phyloP scores from a whole-genome alignment of 2,888 invertebrate species.

The Harpalus rubripes region DNA sequence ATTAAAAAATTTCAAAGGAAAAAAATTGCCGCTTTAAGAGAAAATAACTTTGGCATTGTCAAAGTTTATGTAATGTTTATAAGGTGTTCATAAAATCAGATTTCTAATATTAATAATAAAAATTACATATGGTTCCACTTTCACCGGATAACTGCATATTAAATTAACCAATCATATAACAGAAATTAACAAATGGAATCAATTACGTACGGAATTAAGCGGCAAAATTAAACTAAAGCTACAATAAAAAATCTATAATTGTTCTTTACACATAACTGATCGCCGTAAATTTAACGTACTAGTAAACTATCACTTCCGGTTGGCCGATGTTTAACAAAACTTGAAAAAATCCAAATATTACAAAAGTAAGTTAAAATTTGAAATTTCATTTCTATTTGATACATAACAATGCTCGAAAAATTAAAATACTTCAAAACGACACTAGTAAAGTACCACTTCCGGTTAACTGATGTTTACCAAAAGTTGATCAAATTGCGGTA shows the following conservation, averaged over 20 bases:
- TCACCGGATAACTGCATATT: not conserved
- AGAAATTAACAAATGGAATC: too few species aligned
- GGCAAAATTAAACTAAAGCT: too few species aligned
- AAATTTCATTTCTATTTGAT: not conserved
- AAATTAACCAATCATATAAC: not conserved
- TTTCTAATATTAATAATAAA: not conserved
- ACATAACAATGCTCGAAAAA: not conserved
- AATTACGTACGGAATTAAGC: too few species aligned
- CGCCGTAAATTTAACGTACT: too few species aligned
- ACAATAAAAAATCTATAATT: too few species aligned
- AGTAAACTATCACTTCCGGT: too few species aligned
- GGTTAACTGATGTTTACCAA: not conserved
- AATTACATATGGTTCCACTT: not conserved
- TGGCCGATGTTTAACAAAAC: too few species aligned
- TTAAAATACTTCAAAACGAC: not conserved
- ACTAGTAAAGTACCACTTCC: not conserved
- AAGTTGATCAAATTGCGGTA: not conserved
- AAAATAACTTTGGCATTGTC: conserved; percentile 1
- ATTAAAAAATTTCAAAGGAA: not conserved
- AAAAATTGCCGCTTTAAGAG: not conserved
- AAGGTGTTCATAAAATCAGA: not conserved
- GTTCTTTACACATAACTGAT: too few species aligned
- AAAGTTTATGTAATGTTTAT: not conserved
- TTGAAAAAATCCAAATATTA: too few species aligned
- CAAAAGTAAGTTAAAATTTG: not conserved